phyloP scores from a whole-genome alignment of 2,888 invertebrate species.

The Hipparchia sbordonii region DNA sequence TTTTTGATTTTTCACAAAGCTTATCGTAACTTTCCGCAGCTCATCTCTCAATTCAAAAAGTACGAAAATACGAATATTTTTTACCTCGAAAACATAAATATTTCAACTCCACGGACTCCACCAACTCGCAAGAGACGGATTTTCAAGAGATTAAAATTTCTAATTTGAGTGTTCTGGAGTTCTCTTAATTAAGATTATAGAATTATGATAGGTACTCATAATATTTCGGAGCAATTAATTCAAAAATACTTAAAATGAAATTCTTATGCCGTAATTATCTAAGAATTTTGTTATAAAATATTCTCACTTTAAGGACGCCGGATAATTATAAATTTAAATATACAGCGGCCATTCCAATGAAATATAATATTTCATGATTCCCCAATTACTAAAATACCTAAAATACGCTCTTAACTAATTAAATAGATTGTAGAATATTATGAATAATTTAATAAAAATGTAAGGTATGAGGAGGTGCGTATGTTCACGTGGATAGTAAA shows the following conservation, averaged over 20 bases:
- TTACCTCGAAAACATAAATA: slow-evolving; percentile 49
- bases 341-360: slow-evolving; percentile 22
- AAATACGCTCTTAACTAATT: not conserved
- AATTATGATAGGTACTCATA: slow-evolving; percentile 74
- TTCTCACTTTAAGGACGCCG: slow-evolving; percentile 46
- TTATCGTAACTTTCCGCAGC: slow-evolving; percentile 33
- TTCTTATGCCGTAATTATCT: slow-evolving; percentile 68
- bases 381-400: slow-evolving; percentile 1
- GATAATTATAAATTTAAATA: slow-evolving; percentile 42
- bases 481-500: too few relatives aligned
- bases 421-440: too few relatives aligned
- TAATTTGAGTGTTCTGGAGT: slow-evolving; percentile 72
- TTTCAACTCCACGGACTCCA: slow-evolving; percentile 56
- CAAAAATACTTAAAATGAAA: slow-evolving; percentile 63
- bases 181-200: slow-evolving; percentile 79
- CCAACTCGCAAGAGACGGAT: slow-evolving; percentile 54
- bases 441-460: too few relatives aligned
- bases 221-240: slow-evolving; percentile 78
- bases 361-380: slow-evolving; percentile 9
- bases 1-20: slow-evolving; percentile 27
- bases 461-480: too few relatives aligned
- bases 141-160: slow-evolving; percentile 73
- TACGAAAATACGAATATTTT: slow-evolving; percentile 38
- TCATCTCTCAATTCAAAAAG: slow-evolving; percentile 34
- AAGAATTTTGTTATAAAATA: slow-evolving; percentile 53